A percentile compares a stretch with the other conserved stretches of the same genome.
Conservation (phyloP, 30 jellyfish, hydroid and myxozoan genomes). For the Pseudorhiza aurosa region DNA sequence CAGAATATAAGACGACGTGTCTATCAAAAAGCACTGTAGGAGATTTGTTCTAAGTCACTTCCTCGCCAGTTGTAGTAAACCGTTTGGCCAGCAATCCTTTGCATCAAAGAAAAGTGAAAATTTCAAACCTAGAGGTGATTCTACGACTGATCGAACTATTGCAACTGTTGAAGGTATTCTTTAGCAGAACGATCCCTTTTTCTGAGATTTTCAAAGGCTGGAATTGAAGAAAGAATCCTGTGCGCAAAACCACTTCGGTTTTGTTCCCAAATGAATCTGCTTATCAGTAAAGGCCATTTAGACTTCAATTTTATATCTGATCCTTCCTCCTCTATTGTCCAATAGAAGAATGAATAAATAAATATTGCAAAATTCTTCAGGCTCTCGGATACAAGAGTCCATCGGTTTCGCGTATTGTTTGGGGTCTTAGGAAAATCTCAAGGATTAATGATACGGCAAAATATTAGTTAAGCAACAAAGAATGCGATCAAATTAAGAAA, state of each 20-base stretch:
- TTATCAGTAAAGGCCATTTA: neutral
- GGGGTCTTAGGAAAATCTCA: neutral
- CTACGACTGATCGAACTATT: no score
- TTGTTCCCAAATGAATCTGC: conserved; percentile 1
- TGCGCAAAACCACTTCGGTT: neutral
- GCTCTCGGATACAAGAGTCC: no score
- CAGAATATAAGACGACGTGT: no score
- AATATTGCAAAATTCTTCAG: neutral
- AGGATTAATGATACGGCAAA: conserved; percentile 4
- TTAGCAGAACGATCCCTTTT: no score
- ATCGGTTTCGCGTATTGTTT: neutral
- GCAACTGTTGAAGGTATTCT: no score
- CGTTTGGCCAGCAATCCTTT: no score
- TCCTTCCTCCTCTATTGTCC: conserved; percentile 2
- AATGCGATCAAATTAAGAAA: conserved; percentile 4
- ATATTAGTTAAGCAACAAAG: neutral
- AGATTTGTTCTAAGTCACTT: no score
- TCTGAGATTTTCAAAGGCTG: no score
- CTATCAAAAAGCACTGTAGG: no score
- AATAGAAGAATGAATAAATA: neutral
- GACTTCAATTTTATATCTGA: neutral
- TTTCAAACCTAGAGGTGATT: no score
- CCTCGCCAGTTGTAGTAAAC: no score
- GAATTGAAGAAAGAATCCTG: neutral
- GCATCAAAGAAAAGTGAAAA: no score